Conservation (phyloP, 2,888 invertebrate genomes). For the Synanthedon myopaeformis region DNA sequence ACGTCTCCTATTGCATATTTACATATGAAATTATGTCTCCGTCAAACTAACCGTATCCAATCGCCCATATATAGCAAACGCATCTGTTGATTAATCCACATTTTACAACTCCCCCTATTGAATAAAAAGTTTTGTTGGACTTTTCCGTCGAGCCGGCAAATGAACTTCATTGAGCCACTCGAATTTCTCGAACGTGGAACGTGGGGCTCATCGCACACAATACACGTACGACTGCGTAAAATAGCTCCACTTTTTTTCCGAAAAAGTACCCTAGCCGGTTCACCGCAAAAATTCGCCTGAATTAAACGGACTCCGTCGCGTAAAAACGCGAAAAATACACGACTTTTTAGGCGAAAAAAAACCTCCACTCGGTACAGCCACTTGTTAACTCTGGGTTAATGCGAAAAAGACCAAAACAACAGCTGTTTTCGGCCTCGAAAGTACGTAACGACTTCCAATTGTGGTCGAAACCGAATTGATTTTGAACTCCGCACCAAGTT, state of each 20-base stretch:
- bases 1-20: too few relatives aligned
- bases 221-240: slow-evolving; percentile 13
- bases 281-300: slow-evolving; percentile 18
- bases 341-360: neutral
- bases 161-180: slow-evolving; percentile 12
- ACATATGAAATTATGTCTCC: too few relatives aligned
- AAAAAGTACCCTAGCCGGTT: slow-evolving; percentile 12
- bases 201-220: slow-evolving; percentile 8
- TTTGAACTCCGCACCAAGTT: neutral
- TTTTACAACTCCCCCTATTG: too few relatives aligned
- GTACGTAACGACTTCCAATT: neutral
- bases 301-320: slow-evolving; percentile 15
- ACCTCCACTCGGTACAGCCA: neutral
- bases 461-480: neutral
- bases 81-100: too few relatives aligned
- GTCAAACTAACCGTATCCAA: too few relatives aligned
- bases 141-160: slow-evolving; percentile 9
- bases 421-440: neutral
- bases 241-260: slow-evolving; percentile 12
- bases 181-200: slow-evolving; percentile 11
- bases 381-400: slow-evolving; percentile 2
- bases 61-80: too few relatives aligned
- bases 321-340: slow-evolving; percentile 2
- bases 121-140: slow-evolving; percentile 6
- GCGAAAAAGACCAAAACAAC: neutral